These are phyloP conservation scores for Zelleria hepariella DNA, from an alignment of 2,888 invertebrate species.

Conservation along the genomic window DNA sequence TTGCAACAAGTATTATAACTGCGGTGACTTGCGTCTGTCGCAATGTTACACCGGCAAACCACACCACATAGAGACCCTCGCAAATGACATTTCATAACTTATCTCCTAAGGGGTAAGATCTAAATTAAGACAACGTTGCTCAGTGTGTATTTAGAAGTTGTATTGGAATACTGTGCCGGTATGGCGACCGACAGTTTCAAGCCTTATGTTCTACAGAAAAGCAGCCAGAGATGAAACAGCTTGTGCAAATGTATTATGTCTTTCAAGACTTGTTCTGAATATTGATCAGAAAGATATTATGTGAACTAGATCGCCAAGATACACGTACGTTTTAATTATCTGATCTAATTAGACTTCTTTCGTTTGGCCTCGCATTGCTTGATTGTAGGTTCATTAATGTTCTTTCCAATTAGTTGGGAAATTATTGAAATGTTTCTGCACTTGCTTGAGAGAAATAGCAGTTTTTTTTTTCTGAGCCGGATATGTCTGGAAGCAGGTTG, in stretches of 20 bases:
- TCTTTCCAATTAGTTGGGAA: not conserved
- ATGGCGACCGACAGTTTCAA: not conserved
- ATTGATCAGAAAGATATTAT: not conserved
- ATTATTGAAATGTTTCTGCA: not conserved
- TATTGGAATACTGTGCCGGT: not conserved
- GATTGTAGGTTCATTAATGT: not conserved
- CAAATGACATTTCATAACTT: slow-evolving; percentile 16
- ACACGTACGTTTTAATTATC: not conserved
- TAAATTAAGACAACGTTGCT: slow-evolving; percentile 10
- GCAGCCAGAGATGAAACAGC: not conserved
- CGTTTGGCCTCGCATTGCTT: not conserved
- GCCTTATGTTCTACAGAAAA: not conserved
- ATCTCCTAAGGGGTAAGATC: slow-evolving; percentile 19
- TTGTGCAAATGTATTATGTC: not conserved
- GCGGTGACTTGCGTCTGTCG: slow-evolving; percentile 57
- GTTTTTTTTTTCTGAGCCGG: not conserved
- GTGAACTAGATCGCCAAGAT: not conserved
- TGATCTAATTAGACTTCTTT: not conserved
- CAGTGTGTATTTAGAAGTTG: not conserved
- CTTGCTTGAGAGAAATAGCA: not conserved
- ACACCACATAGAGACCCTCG: not conserved
- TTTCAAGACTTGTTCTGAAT: not conserved
- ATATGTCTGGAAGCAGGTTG: not conserved
- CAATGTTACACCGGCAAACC: slow-evolving; percentile 25
- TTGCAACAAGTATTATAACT: slow-evolving; percentile 59